Conservation (phyloP, 2,113 vertebrate genomes). For the Orthonyx spaldingii region DNA sequence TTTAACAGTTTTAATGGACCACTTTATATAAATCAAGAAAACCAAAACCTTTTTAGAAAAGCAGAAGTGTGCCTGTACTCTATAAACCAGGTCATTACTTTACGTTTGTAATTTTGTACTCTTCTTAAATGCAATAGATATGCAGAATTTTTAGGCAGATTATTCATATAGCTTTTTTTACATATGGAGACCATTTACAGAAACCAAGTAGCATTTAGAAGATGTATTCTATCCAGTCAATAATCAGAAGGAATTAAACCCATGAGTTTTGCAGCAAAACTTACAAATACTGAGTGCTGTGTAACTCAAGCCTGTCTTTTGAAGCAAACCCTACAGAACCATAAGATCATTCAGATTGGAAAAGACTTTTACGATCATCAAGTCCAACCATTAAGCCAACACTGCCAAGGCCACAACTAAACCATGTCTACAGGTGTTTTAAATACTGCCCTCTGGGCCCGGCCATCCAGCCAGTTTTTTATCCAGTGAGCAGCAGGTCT, state of each 20-base stretch:
- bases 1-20: not conserved
- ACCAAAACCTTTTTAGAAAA: not conserved
- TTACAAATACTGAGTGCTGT: not conserved
- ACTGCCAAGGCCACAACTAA: not conserved
- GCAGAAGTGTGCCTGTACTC: not conserved
- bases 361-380: not conserved
- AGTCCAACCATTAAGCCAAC: not conserved
- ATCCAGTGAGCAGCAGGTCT: too few relatives aligned
- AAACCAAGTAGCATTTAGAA: not conserved
- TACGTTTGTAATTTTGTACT: not conserved
- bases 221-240: not conserved
- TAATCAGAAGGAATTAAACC: not conserved
- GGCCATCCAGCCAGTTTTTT: not conserved
- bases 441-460: not conserved
- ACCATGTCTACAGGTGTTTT: not conserved
- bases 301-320: not conserved
- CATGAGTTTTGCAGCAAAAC: not conserved
- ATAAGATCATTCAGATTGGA: not conserved
- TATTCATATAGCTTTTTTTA: not conserved
- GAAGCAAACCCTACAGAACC: not conserved
- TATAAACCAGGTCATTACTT: not conserved
- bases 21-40: not conserved
- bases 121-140: not conserved
- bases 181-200: not conserved
- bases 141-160: not conserved